These are phyloP conservation scores for Tetanocera ferruginea DNA, from an alignment of 2,888 invertebrate genomes.

Conservation along the genomic window DNA sequence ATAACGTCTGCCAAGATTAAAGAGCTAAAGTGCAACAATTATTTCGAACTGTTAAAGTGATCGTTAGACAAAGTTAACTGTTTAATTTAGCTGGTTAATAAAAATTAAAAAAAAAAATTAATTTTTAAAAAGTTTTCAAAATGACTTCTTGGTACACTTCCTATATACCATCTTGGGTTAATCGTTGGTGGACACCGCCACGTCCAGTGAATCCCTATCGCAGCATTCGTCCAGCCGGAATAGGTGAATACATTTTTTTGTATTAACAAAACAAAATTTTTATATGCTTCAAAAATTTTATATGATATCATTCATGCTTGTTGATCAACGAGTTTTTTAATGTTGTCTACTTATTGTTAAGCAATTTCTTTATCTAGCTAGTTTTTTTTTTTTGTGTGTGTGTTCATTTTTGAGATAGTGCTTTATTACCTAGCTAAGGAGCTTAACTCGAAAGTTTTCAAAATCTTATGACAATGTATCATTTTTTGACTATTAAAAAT, in stretches of 20 bases:
- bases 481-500: not conserved
- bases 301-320: slow-evolving; percentile 11
- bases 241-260: slow-evolving; percentile 52
- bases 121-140: not conserved
- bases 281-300: not conserved
- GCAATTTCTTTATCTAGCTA: not conserved
- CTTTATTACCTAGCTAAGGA: not conserved
- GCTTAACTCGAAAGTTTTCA: not conserved
- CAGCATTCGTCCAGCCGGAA: slow-evolving; percentile 57
- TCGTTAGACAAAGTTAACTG: not conserved
- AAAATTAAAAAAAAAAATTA: not conserved
- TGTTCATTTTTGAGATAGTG: not conserved
- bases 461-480: not conserved
- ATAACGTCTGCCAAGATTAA: not conserved
- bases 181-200: slow-evolving; percentile 62
- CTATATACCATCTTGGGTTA: slow-evolving; percentile 63
- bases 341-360: not conserved
- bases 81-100: no score
- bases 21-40: not conserved
- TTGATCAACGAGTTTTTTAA: not conserved
- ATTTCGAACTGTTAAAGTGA: not conserved
- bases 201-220: slow-evolving; percentile 61
- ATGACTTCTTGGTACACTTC: slow-evolving; percentile 62
- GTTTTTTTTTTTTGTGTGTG: not conserved
- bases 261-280: not conserved